Conservation (phyloP, 92 coral and sea anemone species). For the Porites rus region DNA sequence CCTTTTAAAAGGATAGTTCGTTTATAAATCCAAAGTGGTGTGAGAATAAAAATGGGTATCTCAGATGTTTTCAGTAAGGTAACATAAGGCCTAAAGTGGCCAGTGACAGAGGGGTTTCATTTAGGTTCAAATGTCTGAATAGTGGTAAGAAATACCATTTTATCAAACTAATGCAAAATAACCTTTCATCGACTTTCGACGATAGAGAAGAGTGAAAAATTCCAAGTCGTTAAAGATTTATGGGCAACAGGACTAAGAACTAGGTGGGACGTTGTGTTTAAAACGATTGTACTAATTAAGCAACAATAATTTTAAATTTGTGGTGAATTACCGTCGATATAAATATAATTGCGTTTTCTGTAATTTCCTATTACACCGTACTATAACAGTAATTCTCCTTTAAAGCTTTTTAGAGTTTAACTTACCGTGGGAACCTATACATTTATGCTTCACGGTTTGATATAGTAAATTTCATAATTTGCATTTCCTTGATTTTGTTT, state of each 20-base stretch:
- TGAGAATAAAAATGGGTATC: slow-evolving; percentile 1
- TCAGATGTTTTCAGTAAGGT: slow-evolving; percentile 10
- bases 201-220: not conserved
- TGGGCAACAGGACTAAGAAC: not conserved
- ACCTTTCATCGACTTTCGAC: too few relatives aligned
- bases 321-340: not conserved
- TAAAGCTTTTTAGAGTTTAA: too few relatives aligned
- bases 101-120: not conserved
- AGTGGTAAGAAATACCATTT: not conserved
- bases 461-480: not conserved
- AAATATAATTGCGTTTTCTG: too few relatives aligned
- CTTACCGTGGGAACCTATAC: too few relatives aligned
- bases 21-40: not conserved
- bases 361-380: too few relatives aligned
- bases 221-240: not conserved
- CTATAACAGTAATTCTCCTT: too few relatives aligned
- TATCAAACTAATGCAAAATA: not conserved
- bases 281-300: slow-evolving; percentile 5
- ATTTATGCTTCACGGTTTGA: too few relatives aligned
- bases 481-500: not conserved
- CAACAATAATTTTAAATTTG: not conserved
- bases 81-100: not conserved
- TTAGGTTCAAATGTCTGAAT: not conserved
- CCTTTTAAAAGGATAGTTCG: not conserved
- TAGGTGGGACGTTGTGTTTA: slow-evolving; percentile 14